Base-by-base conservation (phyloP, 2,797 vertebrate genomes). In the Clarias pachynema region DNA sequence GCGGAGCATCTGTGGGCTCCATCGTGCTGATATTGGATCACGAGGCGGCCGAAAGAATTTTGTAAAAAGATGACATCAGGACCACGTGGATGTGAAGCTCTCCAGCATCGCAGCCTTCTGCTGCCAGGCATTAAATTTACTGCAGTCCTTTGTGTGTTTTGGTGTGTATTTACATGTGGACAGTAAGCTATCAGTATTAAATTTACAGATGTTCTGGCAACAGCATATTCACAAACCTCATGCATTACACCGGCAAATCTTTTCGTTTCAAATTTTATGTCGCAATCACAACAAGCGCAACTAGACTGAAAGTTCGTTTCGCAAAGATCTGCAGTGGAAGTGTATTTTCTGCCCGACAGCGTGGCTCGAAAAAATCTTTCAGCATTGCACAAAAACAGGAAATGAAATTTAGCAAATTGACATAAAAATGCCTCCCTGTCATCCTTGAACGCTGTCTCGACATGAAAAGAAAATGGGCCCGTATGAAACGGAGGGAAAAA, bases 1-100 rank as follows among this genome's bases (percentile, higher is more conserved):
- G 86, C 37, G 85, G 88, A 87, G 90, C 94, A 94, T 95, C 93
- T 94, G 93, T 91, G 88, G 92, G 89, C 93, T 90, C 94, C 92
- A 92, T 79, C 86, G 86, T 82, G 89, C 85, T 88, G 83, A 72
- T 56, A 80, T 82, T 86, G 89, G 90, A 89, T 83, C 90, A 82
- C 88, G 88, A 89, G 92, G 91, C 89, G 63, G 86, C 82, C 87
- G 86, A 91, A 93, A 85, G 89, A 89, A 92, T 92, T 89, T 85
- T 80, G 90, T 84, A 83, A 87, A 86, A 91, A 87, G 80, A 89
- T 94, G 92, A 94, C 89, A 92, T 93, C 92, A 88, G 86, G 89
- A 89, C 75, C 90, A 89, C 86, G 87, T 89, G 85, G 86, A 87
- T 86, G 85, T 59, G 82, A 78, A 89, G 89, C 85, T 89, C 79